Percentiles rank a stretch among this genome's conserved stretches.
These are phyloP conservation scores for Amphiura filiformis DNA, from an alignment of 35 echinoderm and acorn worm species.

Conservation along the genomic window DNA sequence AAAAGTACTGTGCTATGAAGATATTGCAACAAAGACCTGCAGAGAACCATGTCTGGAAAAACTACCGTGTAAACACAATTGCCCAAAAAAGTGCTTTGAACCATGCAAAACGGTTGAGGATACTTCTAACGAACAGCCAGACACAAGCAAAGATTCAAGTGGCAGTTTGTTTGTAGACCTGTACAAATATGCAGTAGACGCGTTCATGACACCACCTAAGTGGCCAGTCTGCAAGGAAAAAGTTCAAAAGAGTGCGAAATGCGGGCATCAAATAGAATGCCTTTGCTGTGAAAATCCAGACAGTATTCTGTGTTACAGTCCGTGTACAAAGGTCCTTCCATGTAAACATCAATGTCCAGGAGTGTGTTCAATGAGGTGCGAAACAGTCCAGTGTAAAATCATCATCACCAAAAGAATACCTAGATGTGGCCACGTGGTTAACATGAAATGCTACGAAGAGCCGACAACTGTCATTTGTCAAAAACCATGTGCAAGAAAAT, in stretches of 20 bases:
- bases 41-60: not conserved
- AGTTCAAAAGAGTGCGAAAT: not conserved
- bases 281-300: not conserved
- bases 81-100: conserved; percentile 14
- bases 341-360: not conserved
- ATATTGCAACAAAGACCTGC: not conserved
- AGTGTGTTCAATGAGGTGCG: not conserved
- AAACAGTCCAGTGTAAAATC: not conserved
- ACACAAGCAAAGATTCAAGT: too few species aligned
- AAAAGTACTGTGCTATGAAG: not conserved
- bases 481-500: not conserved
- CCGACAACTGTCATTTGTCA: not conserved
- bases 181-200: not conserved
- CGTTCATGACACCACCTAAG: not conserved
- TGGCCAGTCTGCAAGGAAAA: not conserved
- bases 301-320: not conserved
- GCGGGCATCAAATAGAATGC: not conserved
- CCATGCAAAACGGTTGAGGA: not conserved
- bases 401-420: not conserved
- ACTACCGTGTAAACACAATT: conserved; percentile 33
- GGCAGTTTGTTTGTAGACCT: not conserved
- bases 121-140: not conserved
- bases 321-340: not conserved
- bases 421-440: not conserved
- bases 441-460: not conserved